phyloP scores from a whole-genome alignment of 2,113 vertebrate species.

The Neopipo cinnamomea region DNA sequence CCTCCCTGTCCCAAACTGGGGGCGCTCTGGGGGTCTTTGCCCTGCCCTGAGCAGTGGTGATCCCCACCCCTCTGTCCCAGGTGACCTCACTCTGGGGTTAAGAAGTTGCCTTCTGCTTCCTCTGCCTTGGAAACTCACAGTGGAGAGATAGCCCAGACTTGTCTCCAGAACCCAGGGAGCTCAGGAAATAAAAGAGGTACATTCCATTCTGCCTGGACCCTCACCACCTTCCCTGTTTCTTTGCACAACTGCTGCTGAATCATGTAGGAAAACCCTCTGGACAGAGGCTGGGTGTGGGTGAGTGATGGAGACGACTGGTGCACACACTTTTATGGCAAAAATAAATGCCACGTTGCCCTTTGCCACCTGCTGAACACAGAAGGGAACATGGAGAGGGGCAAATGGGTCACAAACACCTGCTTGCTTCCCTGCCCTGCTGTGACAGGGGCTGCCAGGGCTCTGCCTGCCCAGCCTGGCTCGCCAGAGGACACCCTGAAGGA shows the following conservation, averaged over 20 bases:
- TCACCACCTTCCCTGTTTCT: neutral
- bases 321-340: neutral
- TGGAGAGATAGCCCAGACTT: neutral
- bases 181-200: neutral
- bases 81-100: accelerated
- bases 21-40: neutral
- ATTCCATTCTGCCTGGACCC: neutral
- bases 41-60: neutral
- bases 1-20: neutral
- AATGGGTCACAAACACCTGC: accelerated
- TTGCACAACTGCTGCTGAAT: neutral
- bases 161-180: neutral
- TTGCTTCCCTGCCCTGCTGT: neutral
- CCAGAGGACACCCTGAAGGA: too few relatives aligned
- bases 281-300: too few relatives aligned
- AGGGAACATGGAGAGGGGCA: neutral
- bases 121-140: neutral
- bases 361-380: neutral
- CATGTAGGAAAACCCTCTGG: neutral
- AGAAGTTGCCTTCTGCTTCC: neutral
- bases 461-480: neutral
- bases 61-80: accelerated
- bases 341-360: neutral
- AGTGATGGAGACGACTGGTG: neutral
- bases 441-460: neutral